These are phyloP conservation scores for Ophion costatus DNA, from an alignment of 2,888 invertebrate genomes.

Conservation along the genomic window DNA sequence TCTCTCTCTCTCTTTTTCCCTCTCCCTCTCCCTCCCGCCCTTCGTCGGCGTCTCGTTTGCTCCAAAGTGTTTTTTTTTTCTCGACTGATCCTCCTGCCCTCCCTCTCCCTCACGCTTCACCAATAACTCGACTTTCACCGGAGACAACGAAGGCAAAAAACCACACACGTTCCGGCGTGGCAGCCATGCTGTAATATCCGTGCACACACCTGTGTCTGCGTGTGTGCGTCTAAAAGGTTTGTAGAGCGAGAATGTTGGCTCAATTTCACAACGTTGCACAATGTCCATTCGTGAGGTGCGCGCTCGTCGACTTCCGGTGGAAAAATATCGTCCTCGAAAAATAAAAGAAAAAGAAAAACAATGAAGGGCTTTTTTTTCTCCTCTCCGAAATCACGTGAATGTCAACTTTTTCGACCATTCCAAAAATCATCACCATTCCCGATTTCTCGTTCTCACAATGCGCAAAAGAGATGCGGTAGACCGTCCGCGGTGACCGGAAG, in stretches of 20 bases:
- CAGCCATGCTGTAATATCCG: conserved; percentile 12
- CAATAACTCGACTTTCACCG: conserved; percentile 61
- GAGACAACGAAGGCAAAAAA: conserved; percentile 40
- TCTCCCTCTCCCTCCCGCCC: conserved; percentile 21
- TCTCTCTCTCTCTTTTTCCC: conserved; percentile 20
- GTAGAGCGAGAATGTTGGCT: conserved; percentile 34
- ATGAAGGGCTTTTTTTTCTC: no score
- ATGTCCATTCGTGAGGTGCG: conserved; percentile 38
- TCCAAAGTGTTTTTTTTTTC: conserved; percentile 45
- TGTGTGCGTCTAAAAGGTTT: not conserved
- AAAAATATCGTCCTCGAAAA: conserved; percentile 14
- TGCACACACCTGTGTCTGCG: not conserved
- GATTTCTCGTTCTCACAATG: no score
- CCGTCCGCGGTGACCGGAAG: no score
- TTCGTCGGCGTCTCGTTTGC: conserved; percentile 27
- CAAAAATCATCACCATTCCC: no score
- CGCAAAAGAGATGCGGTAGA: no score
- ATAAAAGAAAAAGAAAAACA: not conserved
- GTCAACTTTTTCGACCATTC: no score
- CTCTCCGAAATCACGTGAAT: no score
- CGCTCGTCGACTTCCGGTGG: conserved; percentile 47
- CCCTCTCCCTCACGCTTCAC: conserved; percentile 24
- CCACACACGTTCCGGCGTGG: conserved; percentile 13
- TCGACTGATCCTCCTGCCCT: conserved; percentile 6
- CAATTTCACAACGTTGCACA: conserved; percentile 48